These are phyloP conservation scores for Malaclemys terrapin DNA, from an alignment of 2,113 vertebrate genomes.

Conservation along the genomic window DNA sequence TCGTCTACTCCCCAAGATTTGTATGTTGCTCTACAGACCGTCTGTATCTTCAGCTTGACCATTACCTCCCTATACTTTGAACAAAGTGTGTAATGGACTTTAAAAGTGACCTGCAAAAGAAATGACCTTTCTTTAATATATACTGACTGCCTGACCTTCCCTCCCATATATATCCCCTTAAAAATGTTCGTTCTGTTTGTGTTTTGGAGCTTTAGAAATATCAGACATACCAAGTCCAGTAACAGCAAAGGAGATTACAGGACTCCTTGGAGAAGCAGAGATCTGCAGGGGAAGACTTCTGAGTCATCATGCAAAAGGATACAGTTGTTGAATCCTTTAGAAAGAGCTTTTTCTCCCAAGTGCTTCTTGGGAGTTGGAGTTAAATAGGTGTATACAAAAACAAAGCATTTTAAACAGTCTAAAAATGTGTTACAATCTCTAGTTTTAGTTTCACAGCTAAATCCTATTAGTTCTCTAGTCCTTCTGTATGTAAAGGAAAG, in stretches of 20 bases:
- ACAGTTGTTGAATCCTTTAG: neutral
- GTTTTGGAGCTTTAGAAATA: neutral
- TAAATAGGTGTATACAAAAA: neutral
- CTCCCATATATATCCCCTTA: neutral
- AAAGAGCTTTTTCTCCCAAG: neutral
- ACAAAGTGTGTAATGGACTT: neutral
- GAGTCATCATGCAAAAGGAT: accelerated
- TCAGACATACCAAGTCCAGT: neutral
- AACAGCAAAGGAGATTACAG: neutral
- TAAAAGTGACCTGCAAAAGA: neutral
- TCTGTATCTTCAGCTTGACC: neutral
- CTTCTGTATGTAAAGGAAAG: neutral
- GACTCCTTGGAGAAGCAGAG: neutral
- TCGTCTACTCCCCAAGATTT: neutral
- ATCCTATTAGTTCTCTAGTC: neutral
- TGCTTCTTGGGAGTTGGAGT: neutral
- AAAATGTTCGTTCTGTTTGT: too few relatives aligned
- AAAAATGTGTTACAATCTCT: neutral
- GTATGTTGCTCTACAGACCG: neutral
- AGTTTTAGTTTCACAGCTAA: neutral
- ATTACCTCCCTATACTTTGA: neutral
- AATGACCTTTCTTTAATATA: neutral
- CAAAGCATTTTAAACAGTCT: accelerated
- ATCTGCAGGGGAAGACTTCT: neutral
- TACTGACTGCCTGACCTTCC: neutral